Conservation (phyloP, 2,888 invertebrate genomes). For the Chrysomela aeneicollis region DNA sequence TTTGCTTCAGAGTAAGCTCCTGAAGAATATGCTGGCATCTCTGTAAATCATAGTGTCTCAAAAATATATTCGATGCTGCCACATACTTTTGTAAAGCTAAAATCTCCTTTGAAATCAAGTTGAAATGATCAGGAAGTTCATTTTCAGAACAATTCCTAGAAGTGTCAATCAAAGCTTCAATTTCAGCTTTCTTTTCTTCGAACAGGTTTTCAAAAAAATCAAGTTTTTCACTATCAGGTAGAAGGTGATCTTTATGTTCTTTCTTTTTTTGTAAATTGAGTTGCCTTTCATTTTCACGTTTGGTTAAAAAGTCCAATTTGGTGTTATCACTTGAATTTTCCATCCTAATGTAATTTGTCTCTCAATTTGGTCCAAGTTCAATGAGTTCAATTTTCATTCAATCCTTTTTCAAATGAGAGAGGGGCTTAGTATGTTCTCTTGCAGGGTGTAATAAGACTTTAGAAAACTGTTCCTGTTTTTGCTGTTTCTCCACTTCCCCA, state of each 20-base stretch:
- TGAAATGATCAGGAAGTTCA: slow-evolving; percentile 69
- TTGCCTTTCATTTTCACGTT: slow-evolving; percentile 71
- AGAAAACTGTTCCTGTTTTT: slow-evolving; percentile 52
- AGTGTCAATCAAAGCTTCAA: slow-evolving; percentile 68
- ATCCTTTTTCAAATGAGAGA: slow-evolving; percentile 59
- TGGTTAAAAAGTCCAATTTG: slow-evolving; percentile 61
- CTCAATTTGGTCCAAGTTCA: no score
- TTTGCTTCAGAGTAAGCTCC: slow-evolving; percentile 73
- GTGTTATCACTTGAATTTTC: slow-evolving; percentile 54
- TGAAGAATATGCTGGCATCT: slow-evolving; percentile 79
- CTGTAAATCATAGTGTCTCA: slow-evolving; percentile 82
- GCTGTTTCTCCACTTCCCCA: slow-evolving; percentile 46
- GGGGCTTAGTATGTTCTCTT: slow-evolving; percentile 60
- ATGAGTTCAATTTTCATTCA: slow-evolving; percentile 60
- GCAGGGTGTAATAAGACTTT: slow-evolving; percentile 65
- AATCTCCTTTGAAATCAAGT: slow-evolving; percentile 75
- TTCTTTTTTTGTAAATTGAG: slow-evolving; percentile 72
- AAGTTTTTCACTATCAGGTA: slow-evolving; percentile 71
- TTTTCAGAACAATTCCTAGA: slow-evolving; percentile 62
- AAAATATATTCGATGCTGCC: slow-evolving; percentile 79
- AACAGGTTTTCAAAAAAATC: slow-evolving; percentile 77
- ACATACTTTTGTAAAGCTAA: slow-evolving; percentile 80
- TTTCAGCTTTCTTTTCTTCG: slow-evolving; percentile 70
- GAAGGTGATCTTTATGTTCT: slow-evolving; percentile 69
- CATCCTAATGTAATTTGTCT: not conserved